Evolutionary conservation across 2,888 invertebrate species (phyloP), one percentile per base, ranked within the genome.

Genomic region (Noctua janthina): DNA sequence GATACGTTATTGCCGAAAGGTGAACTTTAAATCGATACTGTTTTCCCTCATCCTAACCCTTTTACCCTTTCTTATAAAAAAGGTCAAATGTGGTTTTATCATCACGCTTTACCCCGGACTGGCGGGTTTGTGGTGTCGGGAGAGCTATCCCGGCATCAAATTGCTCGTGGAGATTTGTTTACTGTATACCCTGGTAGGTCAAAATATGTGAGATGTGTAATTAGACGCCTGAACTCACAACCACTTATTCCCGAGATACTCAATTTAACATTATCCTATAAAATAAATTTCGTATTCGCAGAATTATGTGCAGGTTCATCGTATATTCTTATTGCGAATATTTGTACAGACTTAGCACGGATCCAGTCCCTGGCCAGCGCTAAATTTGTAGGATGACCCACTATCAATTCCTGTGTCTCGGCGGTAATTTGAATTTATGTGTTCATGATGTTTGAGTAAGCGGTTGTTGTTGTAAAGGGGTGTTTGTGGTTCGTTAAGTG

Each of bases 31-130:
- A 88, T 89, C 90, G 87, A 89, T 89, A 85, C 89, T 82, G 81
- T 83, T 89, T 85, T 79, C 78, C 70, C 68, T 76, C 43, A 71
- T 66, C 49, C 76, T 86, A 82, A 88, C 88, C 89, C 81, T 89
- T 89, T 88, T 85, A 90, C 84, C 89, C 84, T 85, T 85, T 74
- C 79, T 79, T 84, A 85, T 39, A 79, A 86, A 89, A 89, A 89
- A 90, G 90, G 89, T 90, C 88, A 85, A 86, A 90, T 85, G 90
- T 87, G 89, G 89, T 89, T 90, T 89, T 84, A 90, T 89, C 90
- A 87, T 87, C 81, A 84, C 80, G 81, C 77, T 77, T 79, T 83
- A 85, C 76, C 79, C 80, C 70, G 73, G 79, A 59, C 76, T 76
- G 78, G 81, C 77, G 81, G 79, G 81, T 82, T 87, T 87, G 88